A percentile compares a stretch with the other conserved stretches of the same genome.
Evolutionary conservation across 2,113 vertebrate genomes (phyloP).

Genomic region (Sialia sialis): DNA sequence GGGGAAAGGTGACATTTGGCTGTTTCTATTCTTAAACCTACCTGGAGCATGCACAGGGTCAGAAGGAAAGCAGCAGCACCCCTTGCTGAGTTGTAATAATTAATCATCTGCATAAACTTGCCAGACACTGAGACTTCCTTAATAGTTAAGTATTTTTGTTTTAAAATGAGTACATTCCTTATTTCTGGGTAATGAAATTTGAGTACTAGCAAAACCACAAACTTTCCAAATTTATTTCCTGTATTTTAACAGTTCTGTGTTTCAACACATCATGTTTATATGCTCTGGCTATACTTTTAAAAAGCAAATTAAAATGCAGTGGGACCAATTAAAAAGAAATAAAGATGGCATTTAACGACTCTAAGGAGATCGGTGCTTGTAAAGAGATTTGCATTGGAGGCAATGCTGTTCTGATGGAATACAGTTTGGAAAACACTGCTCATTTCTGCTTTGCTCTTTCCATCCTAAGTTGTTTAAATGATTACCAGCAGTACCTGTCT

Average conservation of each 20-base stretch:
- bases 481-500: neutral
- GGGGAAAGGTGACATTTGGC: fast-evolving
- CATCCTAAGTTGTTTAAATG: neutral
- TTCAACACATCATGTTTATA: neutral
- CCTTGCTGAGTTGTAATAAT: neutral
- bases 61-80: neutral
- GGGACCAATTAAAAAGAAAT: neutral
- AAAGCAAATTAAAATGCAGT: neutral
- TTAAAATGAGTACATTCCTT: neutral
- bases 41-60: fast-evolving
- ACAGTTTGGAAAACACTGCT: neutral
- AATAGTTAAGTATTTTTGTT: neutral
- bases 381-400: neutral
- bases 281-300: neutral
- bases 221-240: neutral
- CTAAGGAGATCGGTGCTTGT: neutral
- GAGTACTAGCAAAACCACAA: neutral
- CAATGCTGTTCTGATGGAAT: neutral
- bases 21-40: neutral
- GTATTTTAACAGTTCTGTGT: neutral
- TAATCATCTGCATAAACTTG: neutral
- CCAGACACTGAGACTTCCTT: neutral
- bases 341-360: neutral
- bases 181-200: neutral
- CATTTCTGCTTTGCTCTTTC: neutral